Percentiles rank a stretch among this genome's conserved stretches.
Evolutionary conservation across 2,113 vertebrate species (phyloP).

Genomic region (Cochlearius cochlearius): DNA sequence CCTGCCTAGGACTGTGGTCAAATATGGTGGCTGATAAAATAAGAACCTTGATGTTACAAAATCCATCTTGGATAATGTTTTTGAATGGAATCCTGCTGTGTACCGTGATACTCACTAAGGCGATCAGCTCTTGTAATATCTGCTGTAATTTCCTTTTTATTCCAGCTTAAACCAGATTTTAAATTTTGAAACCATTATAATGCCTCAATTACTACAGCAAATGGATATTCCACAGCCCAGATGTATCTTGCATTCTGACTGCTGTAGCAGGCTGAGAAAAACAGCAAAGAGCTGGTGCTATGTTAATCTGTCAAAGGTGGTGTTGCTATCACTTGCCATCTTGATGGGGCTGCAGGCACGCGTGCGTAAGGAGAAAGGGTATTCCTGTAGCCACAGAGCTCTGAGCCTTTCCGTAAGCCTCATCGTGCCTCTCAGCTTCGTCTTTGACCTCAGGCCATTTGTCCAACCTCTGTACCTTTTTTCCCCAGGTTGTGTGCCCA

Average conservation of each 20-base stretch:
- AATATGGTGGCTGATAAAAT: not conserved
- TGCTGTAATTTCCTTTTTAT: not conserved
- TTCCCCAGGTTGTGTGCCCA: not conserved
- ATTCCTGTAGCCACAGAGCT: not conserved
- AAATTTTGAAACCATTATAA: not conserved
- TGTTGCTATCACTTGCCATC: not conserved
- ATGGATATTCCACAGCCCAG: not conserved
- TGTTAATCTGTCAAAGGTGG: not conserved
- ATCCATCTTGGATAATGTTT: not conserved
- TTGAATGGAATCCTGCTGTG: not conserved
- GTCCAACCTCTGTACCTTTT: not conserved
- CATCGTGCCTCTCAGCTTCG: not conserved
- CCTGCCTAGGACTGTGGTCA: not conserved
- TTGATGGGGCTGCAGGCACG: not conserved
- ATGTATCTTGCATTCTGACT: not conserved
- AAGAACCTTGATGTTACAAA: not conserved
- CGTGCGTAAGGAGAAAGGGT: not conserved
- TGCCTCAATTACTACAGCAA: not conserved
- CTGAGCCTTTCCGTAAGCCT: not conserved
- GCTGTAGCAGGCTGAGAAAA: not conserved
- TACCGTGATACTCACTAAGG: not conserved
- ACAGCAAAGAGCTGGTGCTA: not conserved
- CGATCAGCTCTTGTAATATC: not conserved
- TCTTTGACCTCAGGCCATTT: not conserved
- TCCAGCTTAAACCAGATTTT: not conserved